Percentiles rank a stretch among this genome's conserved stretches.
Conservation (phyloP, 1,140 invertebrate species). For the Cataglyphis hispanica region DNA sequence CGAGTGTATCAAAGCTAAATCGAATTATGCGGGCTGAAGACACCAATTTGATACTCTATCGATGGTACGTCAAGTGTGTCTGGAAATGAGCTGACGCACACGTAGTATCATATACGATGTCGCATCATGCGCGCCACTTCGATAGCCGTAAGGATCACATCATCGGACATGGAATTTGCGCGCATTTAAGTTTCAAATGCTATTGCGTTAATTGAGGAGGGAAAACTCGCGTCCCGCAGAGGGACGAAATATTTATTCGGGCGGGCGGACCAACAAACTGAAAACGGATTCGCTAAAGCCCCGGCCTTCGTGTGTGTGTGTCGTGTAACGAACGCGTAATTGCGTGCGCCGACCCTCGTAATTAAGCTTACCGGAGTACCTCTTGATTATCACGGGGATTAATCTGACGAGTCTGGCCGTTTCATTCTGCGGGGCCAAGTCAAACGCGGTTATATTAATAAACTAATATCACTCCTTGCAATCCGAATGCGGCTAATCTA, state of each 20-base stretch:
- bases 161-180: background rate
- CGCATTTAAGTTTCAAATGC: constrained; percentile 63
- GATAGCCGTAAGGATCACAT: constrained; percentile 33
- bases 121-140: too few species aligned
- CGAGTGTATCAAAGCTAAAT: constrained; percentile 50
- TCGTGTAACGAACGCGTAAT: constrained; percentile 29
- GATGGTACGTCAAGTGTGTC: constrained; percentile 13
- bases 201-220: constrained; percentile 53
- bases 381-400: constrained; percentile 64
- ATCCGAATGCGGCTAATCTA: background rate
- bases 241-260: constrained; percentile 46
- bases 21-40: constrained; percentile 58
- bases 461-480: constrained; percentile 4
- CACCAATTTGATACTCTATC: constrained; percentile 52
- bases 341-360: constrained; percentile 58
- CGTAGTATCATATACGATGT: too few species aligned
- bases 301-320: background rate
- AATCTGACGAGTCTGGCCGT: constrained; percentile 34
- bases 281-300: constrained; percentile 43
- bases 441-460: constrained; percentile 28
- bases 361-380: constrained; percentile 55
- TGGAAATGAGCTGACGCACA: background rate
- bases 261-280: constrained; percentile 46
- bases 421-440: constrained; percentile 50
- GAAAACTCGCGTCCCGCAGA: constrained; percentile 57